Evolutionary conservation across 2,113 vertebrate genomes (phyloP).

Genomic region (Spilogale gracilis): DNA sequence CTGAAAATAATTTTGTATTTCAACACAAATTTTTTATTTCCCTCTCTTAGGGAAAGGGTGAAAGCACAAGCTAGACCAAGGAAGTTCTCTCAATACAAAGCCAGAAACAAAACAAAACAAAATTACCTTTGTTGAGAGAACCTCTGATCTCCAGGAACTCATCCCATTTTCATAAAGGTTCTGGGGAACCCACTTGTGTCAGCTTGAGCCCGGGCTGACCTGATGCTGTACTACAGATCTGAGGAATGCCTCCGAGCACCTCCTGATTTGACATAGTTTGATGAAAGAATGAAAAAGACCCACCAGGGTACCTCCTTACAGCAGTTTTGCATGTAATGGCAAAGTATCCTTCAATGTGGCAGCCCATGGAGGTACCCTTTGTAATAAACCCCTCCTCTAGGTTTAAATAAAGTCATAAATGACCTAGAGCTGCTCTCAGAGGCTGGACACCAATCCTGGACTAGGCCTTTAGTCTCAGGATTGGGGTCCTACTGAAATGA

Average conservation of each 20-base stretch:
- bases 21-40: neutral
- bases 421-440: neutral
- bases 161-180: neutral
- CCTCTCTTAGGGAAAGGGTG: conserved; percentile 8
- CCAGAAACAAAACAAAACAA: neutral
- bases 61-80: conserved; percentile 2
- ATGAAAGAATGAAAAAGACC: neutral
- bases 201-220: neutral
- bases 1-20: conserved; percentile 4
- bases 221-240: neutral
- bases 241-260: neutral
- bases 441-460: neutral
- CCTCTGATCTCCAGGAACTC: neutral
- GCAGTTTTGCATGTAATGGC: neutral
- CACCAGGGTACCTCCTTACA: neutral
- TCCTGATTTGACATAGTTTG: neutral
- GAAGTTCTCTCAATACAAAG: conserved; percentile 15
- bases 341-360: neutral
- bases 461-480: neutral
- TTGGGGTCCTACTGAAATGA: neutral
- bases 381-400: neutral
- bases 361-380: neutral
- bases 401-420: neutral
- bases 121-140: conserved; percentile 40
- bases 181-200: neutral